Evolutionary conservation across 2,888 invertebrate species (phyloP).

Genomic region (Micoletzkya japonica): DNA sequence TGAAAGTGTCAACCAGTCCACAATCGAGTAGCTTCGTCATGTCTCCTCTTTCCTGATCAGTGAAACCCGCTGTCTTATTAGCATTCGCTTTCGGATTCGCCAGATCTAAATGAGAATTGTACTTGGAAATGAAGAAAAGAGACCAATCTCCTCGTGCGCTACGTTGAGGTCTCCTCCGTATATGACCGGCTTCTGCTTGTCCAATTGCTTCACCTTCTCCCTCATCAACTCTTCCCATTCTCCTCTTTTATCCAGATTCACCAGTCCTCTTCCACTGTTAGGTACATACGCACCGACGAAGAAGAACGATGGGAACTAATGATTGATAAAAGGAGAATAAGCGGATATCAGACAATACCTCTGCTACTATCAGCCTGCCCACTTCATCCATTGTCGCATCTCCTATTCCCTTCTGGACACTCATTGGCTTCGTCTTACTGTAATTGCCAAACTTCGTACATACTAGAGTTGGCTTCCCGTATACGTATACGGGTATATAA

Average conservation of each 20-base stretch:
- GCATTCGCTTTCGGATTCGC: conserved; percentile 87
- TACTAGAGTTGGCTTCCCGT: background rate
- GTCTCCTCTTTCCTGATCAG: conserved; percentile 86
- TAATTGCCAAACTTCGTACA: background rate
- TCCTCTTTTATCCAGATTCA: conserved; percentile 80
- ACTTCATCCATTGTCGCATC: conserved; percentile 70
- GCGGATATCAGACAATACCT: conserved; percentile 64
- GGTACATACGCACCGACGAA: conserved; percentile 84
- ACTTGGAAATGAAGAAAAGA: background rate
- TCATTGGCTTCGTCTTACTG: conserved; percentile 23
- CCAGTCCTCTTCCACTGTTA: conserved; percentile 86
- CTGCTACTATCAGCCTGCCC: conserved; percentile 85
- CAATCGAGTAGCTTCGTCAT: conserved; percentile 80
- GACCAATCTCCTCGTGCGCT: conserved; percentile 88
- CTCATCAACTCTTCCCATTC: conserved; percentile 87
- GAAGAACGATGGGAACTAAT: conserved; percentile 86
- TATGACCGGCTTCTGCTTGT: conserved; percentile 87
- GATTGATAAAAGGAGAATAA: background rate
- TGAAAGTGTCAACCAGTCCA: conserved; percentile 78
- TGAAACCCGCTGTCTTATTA: conserved; percentile 90
- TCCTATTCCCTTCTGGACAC: conserved; percentile 45
- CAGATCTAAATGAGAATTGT: conserved; percentile 70
- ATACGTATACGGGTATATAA: background rate
- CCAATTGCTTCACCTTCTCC: conserved; percentile 78
- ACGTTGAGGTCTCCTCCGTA: conserved; percentile 97